A percentile compares a stretch with the other conserved stretches of the same genome.
These are phyloP conservation scores for Phalacrocorax carbo DNA, from an alignment of 2,113 vertebrate genomes.

Conservation along the genomic window DNA sequence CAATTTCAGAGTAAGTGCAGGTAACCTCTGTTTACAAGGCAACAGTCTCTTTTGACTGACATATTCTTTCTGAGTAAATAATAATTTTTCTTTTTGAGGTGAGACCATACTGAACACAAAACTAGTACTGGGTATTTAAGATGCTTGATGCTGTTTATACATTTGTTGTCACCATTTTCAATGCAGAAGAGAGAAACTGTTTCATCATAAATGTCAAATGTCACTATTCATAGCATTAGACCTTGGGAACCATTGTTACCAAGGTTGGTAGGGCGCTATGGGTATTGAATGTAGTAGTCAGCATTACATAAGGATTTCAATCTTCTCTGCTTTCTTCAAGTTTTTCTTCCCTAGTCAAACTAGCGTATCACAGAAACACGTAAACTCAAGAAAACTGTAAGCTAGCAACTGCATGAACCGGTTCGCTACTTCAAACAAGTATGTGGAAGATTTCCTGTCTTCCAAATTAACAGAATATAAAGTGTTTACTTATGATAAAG, in stretches of 20 bases:
- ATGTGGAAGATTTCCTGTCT: accelerated
- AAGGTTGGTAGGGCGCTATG: not conserved
- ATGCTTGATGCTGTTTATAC: not conserved
- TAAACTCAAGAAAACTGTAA: not conserved
- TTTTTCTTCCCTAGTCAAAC: not conserved
- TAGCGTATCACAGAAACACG: not conserved
- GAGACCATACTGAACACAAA: not conserved
- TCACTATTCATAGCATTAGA: not conserved
- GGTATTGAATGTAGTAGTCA: not conserved
- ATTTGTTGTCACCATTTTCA: not conserved
- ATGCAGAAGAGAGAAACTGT: not conserved
- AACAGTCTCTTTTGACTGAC: not conserved
- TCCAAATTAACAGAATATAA: not conserved
- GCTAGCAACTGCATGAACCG: not conserved
- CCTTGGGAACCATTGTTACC: not conserved
- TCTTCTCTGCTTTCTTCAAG: not conserved
- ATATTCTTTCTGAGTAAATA: not conserved
- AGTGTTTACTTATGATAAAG: not conserved
- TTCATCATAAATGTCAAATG: not conserved
- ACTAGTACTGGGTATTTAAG: not conserved
- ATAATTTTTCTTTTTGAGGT: not conserved
- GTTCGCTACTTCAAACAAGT: not conserved
- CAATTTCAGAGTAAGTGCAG: not conserved
- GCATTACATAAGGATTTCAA: not conserved
- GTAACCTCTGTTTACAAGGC: not conserved